Evolutionary conservation across 92 coral and sea anemone species (phyloP).

Genomic region (Paragorgia papillata): DNA sequence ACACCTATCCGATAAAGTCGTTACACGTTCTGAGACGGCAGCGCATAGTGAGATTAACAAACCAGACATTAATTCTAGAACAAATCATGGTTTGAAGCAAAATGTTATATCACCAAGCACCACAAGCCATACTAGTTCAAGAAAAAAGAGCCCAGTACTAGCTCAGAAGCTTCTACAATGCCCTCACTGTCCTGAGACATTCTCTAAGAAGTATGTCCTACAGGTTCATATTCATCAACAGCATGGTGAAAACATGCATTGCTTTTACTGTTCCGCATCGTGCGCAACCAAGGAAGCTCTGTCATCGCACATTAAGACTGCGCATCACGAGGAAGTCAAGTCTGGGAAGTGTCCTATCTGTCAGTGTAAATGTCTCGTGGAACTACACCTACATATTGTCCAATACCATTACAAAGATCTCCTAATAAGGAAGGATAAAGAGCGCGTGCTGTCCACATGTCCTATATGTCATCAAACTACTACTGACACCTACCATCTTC

Average conservation of each 20-base stretch:
- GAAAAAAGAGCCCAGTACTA: neutral
- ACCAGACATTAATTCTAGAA: neutral
- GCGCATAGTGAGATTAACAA: neutral
- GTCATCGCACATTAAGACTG: conserved; percentile 8
- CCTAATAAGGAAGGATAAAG: conserved; percentile 13
- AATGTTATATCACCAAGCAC: neutral
- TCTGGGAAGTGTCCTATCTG: conserved; percentile 35
- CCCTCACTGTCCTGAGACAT: conserved; percentile 36
- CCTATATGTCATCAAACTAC: conserved; percentile 35
- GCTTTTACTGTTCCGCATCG: conserved; percentile 28
- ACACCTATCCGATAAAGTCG: neutral
- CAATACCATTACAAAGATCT: conserved; percentile 35
- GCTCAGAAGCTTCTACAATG: conserved; percentile 11
- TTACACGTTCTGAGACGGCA: neutral
- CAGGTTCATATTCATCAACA: conserved; percentile 27
- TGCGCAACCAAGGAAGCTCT: conserved; percentile 35
- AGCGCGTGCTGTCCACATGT: conserved; percentile 45
- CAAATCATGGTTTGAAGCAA: neutral
- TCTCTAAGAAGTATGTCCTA: conserved; percentile 25
- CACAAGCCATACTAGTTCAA: neutral
- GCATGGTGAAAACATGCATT: conserved; percentile 41
- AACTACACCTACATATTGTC: conserved; percentile 35
- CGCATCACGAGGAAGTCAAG: conserved; percentile 17
- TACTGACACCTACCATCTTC: conserved; percentile 31
- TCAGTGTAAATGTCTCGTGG: conserved; percentile 34